Evolutionary conservation across 2,113 vertebrate genomes (phyloP).

Genomic region (Chaetodon auriga): DNA sequence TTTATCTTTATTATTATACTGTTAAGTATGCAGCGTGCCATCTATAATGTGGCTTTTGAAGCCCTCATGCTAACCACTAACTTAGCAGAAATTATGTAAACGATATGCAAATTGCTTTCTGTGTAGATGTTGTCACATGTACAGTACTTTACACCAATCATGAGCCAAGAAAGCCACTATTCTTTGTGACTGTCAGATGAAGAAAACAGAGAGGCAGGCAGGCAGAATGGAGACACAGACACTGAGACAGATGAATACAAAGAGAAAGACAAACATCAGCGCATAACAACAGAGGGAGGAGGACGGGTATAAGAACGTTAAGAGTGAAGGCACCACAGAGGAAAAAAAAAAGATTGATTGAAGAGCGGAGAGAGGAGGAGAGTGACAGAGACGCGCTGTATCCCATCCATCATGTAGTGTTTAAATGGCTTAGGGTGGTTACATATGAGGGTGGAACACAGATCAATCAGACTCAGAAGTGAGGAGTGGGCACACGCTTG

Average conservation of each 20-base stretch:
- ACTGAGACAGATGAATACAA: conserved; percentile 63
- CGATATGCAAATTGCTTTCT: conserved; percentile 60
- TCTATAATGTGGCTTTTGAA: conserved; percentile 48
- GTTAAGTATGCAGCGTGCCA: conserved; percentile 12
- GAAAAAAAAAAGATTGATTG: conserved; percentile 54
- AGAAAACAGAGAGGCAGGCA: conserved; percentile 62
- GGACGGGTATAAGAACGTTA: conserved; percentile 43
- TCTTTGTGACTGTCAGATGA: conserved; percentile 61
- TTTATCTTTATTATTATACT: conserved; percentile 43
- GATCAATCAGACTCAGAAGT: conserved; percentile 54
- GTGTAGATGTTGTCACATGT: conserved; percentile 49
- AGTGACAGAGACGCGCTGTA: conserved; percentile 47
- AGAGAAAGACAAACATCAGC: conserved; percentile 57
- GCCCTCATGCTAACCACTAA: conserved; percentile 45
- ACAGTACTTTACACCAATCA: conserved; percentile 53
- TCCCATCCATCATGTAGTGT: conserved; percentile 68
- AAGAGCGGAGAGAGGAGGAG: conserved; percentile 44
- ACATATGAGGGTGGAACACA: conserved; percentile 38
- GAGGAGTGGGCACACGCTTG: conserved; percentile 24
- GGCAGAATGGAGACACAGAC: conserved; percentile 64
- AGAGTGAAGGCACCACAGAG: conserved; percentile 23
- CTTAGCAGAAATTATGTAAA: conserved; percentile 66
- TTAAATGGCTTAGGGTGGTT: conserved; percentile 65
- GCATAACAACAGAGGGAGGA: conserved; percentile 16
- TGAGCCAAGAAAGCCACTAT: conserved; percentile 54